Base-by-base conservation (phyloP, 2,113 vertebrate genomes). In the Hippocampus mohnikei region DNA sequence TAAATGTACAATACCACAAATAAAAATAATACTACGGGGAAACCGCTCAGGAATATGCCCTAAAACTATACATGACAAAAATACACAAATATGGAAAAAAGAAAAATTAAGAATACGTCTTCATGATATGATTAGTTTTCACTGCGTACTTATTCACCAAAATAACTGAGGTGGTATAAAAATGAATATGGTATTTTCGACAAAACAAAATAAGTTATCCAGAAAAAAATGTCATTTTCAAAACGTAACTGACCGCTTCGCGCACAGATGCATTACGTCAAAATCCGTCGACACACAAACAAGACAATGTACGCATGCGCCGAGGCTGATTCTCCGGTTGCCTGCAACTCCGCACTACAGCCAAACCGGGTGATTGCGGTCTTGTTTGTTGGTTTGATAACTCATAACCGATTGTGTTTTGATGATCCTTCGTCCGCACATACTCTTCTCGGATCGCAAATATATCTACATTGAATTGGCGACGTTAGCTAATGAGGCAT, bases 341-440 rank as follows among this genome's bases (percentile, higher is more conserved):
- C 74, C 41, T 46, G n/a, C 6, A 15, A 21, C 37, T 50, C 46
- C 18, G 18, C 46, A 76, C 16, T 20, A 25, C 29, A 15, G 20
- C 20, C 27, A 67, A 18, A 66, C 2, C 66, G 74, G 81, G 87
- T 84, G 67, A 61, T 75, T 5, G 8, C 18, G 1, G 6, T 5
- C 8, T 5, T 3, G 16, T 23, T 62, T 53, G 18, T 3, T 12
- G 29, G 18, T 46, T 12, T 5, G 1, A 16, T 4, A 8, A 27
- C 1, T 13, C 67, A 48, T 41, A 3, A 66, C n/a, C 5, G 13
- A 0, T 18, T 70, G 12, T n/a, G 11, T 25, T 18, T 8, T 0
- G 6, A 46, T 4, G 2, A 27, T 9, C 29, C 44, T 67, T 5
- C 48, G 37, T 20, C 18, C 1, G 27, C 29, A 5, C 48, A 15